phyloP scores from a whole-genome alignment of 2,113 vertebrate genomes.

The Alouatta palliata region DNA sequence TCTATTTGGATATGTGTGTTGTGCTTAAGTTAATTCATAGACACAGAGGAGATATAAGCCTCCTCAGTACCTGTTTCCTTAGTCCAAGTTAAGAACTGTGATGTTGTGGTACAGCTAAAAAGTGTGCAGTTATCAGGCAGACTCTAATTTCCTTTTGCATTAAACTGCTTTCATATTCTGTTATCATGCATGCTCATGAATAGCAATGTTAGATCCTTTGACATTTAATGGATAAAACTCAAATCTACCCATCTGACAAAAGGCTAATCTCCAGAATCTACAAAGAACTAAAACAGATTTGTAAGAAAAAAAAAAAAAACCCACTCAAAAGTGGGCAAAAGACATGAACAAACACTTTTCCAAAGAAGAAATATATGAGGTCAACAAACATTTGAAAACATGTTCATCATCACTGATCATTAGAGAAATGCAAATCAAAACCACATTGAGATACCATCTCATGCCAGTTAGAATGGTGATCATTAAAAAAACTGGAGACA shows the following conservation, averaged over 20 bases:
- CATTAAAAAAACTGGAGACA: too few species aligned
- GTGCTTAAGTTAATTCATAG: constrained; percentile 22
- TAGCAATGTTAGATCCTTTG: background rate
- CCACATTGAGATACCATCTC: too few species aligned
- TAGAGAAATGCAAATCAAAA: too few species aligned
- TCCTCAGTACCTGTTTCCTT: background rate
- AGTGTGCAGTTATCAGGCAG: background rate
- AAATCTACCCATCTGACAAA: background rate
- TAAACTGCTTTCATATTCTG: background rate
- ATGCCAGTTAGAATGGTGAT: too few species aligned
- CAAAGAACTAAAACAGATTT: too few species aligned
- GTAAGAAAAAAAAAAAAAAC: too few species aligned
- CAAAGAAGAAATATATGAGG: too few species aligned
- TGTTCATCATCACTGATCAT: too few species aligned
- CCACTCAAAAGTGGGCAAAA: too few species aligned
- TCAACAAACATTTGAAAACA: too few species aligned
- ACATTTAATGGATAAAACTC: background rate
- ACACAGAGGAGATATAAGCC: background rate
- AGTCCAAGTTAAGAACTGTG: background rate
- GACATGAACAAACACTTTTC: too few species aligned
- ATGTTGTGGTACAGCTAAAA: background rate
- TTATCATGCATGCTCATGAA: background rate
- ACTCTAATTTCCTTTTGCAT: background rate
- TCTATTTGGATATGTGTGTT: background rate
- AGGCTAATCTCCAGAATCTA: too few species aligned